phyloP scores from a whole-genome alignment of 2,888 invertebrate species.

The Ptilodon capucinus region DNA sequence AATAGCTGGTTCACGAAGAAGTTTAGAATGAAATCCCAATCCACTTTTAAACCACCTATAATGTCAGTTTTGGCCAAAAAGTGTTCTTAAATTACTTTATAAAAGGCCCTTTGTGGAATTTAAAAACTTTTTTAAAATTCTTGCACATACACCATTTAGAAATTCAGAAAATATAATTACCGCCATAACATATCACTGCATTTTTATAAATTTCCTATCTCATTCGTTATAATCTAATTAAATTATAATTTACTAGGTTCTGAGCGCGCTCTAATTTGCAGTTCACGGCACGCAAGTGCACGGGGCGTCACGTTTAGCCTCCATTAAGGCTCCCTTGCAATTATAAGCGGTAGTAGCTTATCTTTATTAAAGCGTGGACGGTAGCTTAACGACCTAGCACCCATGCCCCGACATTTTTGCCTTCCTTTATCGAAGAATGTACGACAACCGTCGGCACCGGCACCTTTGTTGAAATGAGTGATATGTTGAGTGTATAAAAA shows the following conservation, averaged over 20 bases:
- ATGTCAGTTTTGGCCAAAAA: no score
- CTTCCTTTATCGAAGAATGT: not conserved
- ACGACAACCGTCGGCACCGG: not conserved
- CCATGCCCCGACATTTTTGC: not conserved
- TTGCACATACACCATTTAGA: no score
- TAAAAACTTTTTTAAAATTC: no score
- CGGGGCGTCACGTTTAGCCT: slow-evolving; percentile 53
- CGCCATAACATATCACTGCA: slow-evolving; percentile 6
- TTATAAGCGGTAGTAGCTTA: slow-evolving; percentile 43
- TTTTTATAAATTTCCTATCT: slow-evolving; percentile 1
- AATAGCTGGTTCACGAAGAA: no score
- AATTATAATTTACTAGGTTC: slow-evolving; percentile 44
- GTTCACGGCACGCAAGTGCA: slow-evolving; percentile 20
- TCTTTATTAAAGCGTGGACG: slow-evolving; percentile 47
- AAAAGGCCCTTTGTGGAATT: no score
- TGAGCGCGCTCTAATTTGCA: slow-evolving; percentile 33
- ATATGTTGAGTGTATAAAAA: no score
- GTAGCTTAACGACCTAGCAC: slow-evolving; percentile 17
- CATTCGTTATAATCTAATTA: slow-evolving; percentile 36
- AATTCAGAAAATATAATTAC: slow-evolving; percentile 6
- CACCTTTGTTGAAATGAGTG: no score
- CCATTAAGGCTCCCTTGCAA: slow-evolving; percentile 54
- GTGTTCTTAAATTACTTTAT: no score
- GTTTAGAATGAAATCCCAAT: no score
- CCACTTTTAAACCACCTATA: no score